These are phyloP conservation scores for Sycophila texana DNA, from an alignment of 2,888 invertebrate species.

Conservation along the genomic window DNA sequence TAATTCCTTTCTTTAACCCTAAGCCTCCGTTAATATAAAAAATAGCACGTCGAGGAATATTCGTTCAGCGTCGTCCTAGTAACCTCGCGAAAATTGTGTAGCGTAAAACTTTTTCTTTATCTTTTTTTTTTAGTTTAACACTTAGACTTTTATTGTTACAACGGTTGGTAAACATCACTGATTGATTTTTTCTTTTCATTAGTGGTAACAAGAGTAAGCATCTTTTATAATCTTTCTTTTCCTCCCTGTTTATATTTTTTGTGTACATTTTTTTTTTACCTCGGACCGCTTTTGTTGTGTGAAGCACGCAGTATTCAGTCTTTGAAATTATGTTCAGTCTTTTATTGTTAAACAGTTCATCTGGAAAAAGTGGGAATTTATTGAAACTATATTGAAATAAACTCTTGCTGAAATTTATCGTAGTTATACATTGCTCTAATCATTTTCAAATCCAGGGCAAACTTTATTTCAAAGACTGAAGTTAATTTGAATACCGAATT, in stretches of 20 bases:
- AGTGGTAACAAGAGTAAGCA: conserved; percentile 48
- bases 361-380: too few relatives aligned
- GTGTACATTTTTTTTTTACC: conserved; percentile 41
- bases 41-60: conserved; percentile 69
- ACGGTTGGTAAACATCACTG: conserved; percentile 50
- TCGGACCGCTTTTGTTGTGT: conserved; percentile 35
- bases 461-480: conserved; percentile 14
- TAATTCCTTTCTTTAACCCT: conserved; percentile 61
- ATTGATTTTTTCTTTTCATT: conserved; percentile 48
- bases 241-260: conserved; percentile 39
- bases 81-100: conserved; percentile 44
- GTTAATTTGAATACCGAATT: conserved; percentile 45
- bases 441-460: too few relatives aligned
- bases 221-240: conserved; percentile 39
- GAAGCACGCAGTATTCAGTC: conserved; percentile 36
- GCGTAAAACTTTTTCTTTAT: conserved; percentile 28
- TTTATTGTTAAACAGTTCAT: background rate
- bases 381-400: too few relatives aligned
- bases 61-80: conserved; percentile 54
- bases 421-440: too few relatives aligned
- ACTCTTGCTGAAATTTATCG: too few relatives aligned
- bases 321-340: conserved; percentile 38
- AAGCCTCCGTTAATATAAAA: conserved; percentile 69
- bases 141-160: conserved; percentile 52
- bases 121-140: conserved; percentile 44